Evolutionary conservation across 2,113 vertebrate genomes (phyloP), one percentile per base, ranked within the genome.

Genomic region (Natator depressus): DNA sequence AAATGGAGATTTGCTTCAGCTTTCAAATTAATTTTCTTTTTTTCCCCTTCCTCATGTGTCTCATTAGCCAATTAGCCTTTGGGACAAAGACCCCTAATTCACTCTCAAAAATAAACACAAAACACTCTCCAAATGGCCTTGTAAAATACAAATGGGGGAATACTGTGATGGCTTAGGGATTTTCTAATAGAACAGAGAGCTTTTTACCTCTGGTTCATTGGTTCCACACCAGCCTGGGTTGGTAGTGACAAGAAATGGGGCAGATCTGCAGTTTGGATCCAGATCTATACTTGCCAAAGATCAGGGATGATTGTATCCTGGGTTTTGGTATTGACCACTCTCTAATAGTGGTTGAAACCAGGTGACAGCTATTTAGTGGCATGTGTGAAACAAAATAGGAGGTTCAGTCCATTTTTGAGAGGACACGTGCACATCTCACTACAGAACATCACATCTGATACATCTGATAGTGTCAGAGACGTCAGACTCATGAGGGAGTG

Each of bases 201-300:
- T 49, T 59, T n/a, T 22, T 31, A 50, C 0, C 0, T 47, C 59
- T 42, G n/a, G 31, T 8, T 1, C 0, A 4, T 72, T 88, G 14
- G 47, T 54, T 86, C 24, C 76, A 17, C 11, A 3, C 7, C 0
- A 4, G 46, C 13, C 25, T 78, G 11, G 12, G 24, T 78, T 78
- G 24, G 75, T 8, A 78, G 24, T 47, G 12, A 78, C 11, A 14
- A 78, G 75, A 47, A 25, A 78, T 29, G 75, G 22, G 38, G 20
- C 14, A 78, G 25, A 78, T 78, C 13, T 47, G 46, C 22, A 27
- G 24, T 76, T 46, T 78, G 75, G 75, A 78, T 46, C 10, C 25
- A 78, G 75, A 8, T 25, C 11, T 38, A 38, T 24, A 78, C 22
- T 25, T 46, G 12, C 72, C 19, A 25, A 42, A 46, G 11, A 25